Evolutionary conservation across 2,797 vertebrate genomes (phyloP).

Genomic region (Ammospiza maritima): DNA sequence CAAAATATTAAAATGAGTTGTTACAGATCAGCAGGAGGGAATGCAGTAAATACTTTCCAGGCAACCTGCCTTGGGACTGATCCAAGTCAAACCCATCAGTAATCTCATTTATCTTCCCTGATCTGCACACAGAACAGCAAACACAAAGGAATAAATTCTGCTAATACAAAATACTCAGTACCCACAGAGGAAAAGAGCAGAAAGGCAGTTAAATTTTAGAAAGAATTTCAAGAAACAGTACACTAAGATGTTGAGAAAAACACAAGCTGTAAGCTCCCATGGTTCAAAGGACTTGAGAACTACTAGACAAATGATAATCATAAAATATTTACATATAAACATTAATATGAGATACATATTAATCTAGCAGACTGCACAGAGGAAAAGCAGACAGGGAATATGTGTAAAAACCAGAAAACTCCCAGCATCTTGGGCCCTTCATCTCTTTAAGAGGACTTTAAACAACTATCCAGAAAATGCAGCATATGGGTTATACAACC

Average conservation of each 20-base stretch:
- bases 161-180: not conserved
- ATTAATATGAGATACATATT: not conserved
- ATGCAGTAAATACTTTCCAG: not conserved
- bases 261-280: not conserved
- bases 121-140: not conserved
- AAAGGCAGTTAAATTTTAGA: not conserved
- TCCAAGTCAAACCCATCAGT: not conserved
- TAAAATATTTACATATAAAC: not conserved
- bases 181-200: not conserved
- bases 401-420: not conserved
- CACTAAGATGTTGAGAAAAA: not conserved
- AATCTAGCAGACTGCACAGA: not conserved
- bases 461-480: not conserved
- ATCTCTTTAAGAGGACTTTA: not conserved
- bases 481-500: not conserved
- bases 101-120: not conserved
- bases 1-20: not conserved
- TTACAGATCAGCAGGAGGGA: not conserved
- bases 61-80: not conserved
- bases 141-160: not conserved
- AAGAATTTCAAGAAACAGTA: not conserved
- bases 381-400: not conserved
- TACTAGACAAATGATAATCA: not conserved
- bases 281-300: constrained; percentile 9
- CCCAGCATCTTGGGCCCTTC: not conserved